Evolutionary conservation across 2,888 invertebrate genomes (phyloP).

Genomic region (Agonopterix subpropinquella): DNA sequence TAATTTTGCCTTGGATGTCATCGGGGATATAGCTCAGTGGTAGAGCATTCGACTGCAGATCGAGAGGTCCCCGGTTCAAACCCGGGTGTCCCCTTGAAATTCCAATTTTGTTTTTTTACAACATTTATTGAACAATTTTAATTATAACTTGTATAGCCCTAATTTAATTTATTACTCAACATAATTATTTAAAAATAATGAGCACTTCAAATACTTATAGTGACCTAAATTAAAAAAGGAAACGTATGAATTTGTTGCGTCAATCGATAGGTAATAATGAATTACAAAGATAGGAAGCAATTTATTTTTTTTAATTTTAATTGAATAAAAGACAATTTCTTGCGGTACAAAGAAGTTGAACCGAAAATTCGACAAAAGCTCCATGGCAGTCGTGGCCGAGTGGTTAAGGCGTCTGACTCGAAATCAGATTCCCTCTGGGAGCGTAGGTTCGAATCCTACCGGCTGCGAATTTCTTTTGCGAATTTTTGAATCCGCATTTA

Average conservation of each 20-base stretch:
- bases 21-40: conserved; percentile 66
- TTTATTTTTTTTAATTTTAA: too few relatives aligned
- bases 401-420: conserved; percentile 84
- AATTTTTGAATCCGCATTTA: too few relatives aligned
- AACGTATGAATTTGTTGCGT: not conserved
- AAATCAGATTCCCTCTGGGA: conserved; percentile 91
- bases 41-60: conserved; percentile 67
- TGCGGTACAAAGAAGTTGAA: not conserved
- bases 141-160: too few relatives aligned
- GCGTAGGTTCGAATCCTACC: conserved; percentile 92
- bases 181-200: too few relatives aligned
- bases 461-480: conserved; percentile 73
- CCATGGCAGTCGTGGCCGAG: conserved; percentile 80
- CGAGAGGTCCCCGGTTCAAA: conserved; percentile 67
- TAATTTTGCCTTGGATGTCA: not conserved
- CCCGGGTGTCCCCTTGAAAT: conserved; percentile 56
- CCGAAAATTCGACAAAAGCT: not conserved
- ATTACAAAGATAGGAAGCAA: too few relatives aligned
- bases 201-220: too few relatives aligned
- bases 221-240: not conserved
- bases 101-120: conserved; percentile 3
- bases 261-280: too few relatives aligned
- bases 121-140: too few relatives aligned
- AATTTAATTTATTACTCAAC: too few relatives aligned
- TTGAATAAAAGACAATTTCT: too few relatives aligned